Percentiles rank a stretch among this genome's conserved stretches.
Conservation (phyloP, 1,140 invertebrate genomes). For the Cyphomyrmex costatus region DNA sequence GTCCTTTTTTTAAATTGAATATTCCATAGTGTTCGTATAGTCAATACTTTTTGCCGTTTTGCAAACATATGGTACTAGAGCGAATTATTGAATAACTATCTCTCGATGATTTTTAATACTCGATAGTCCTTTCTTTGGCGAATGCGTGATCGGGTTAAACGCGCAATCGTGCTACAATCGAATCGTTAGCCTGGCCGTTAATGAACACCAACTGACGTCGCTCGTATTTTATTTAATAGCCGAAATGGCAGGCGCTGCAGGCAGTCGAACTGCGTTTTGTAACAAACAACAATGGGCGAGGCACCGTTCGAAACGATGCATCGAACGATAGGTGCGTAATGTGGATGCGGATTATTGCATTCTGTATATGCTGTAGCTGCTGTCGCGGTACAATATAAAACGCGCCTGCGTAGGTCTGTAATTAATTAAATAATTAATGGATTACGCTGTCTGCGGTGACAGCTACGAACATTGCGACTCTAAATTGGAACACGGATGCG, state of each 20-base stretch:
- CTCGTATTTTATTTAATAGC: conserved; percentile 85
- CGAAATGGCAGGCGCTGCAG: conserved; percentile 76
- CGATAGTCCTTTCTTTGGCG: conserved; percentile 18
- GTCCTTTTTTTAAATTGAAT: conserved; percentile 45
- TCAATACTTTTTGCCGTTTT: conserved; percentile 36
- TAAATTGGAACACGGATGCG: conserved; percentile 37
- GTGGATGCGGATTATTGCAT: conserved; percentile 84
- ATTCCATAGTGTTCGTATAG: conserved; percentile 28
- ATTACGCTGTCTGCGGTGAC: conserved; percentile 67
- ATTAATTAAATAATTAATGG: conserved; percentile 83
- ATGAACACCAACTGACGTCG: conserved; percentile 84
- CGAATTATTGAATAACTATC: conserved; percentile 52
- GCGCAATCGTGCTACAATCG: conserved; percentile 83
- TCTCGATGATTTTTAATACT: conserved; percentile 63
- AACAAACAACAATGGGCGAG: conserved; percentile 81
- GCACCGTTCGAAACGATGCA: conserved; percentile 70
- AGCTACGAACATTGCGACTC: conserved; percentile 59
- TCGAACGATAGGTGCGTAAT: conserved; percentile 71
- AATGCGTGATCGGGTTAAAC: conserved; percentile 70
- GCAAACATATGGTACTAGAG: neutral
- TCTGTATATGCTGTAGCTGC: conserved; percentile 57
- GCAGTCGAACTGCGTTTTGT: conserved; percentile 82
- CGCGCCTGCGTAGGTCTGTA: conserved; percentile 75
- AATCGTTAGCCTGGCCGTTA: conserved; percentile 82
- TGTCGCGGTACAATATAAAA: conserved; percentile 81